Evolutionary conservation across 2,888 invertebrate species (phyloP), one percentile per base, ranked within the genome.

Genomic region (Stomorhina lunata): DNA sequence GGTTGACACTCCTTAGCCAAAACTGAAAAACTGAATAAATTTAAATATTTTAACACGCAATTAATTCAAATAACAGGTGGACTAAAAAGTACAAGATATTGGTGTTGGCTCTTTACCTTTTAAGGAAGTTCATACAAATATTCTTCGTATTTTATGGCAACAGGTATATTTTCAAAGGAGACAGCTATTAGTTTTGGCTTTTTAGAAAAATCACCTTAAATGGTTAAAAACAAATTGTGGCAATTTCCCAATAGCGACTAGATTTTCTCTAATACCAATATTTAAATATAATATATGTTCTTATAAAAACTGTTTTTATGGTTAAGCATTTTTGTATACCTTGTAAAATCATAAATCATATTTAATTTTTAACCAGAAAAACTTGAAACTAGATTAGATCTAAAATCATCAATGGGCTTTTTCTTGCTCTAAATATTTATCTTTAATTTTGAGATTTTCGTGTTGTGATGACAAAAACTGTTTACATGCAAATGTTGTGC

Each of bases 31-130:
- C 32, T 32, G 32, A 55, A 55, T 55, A 32, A 29, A 55, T 32
- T 55, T 55, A 7, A 55, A 17, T 43, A 55, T 55, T 55, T 55
- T 32, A 55, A 1, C 55, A 55, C 55, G 55, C 55, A 32, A 29
- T 55, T 32, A 32, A 55, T 9, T 32, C 17, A 4, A 55, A 32
- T 55, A 9, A 43, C 43, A 43, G 17, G 17, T n/a, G n/a, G n/a
- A n/a, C 15, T 7, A 43, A 12, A 17, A 17, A 43, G 2, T 43
- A 43, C 15, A 43, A 43, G 4, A 2, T 17, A 43, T 17, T 17
- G 17, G 43, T 43, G 43, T 43, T 43, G 15, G 43, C 6, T 7
- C 9, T 17, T 43, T 43, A 6, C n/a, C 17, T 4, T 43, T 7
- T 17, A 43, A 43, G 17, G 17, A 43, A 43, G 15, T 17, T 12